phyloP scores from a whole-genome alignment of 2,113 vertebrate species.

The Solea solea region DNA sequence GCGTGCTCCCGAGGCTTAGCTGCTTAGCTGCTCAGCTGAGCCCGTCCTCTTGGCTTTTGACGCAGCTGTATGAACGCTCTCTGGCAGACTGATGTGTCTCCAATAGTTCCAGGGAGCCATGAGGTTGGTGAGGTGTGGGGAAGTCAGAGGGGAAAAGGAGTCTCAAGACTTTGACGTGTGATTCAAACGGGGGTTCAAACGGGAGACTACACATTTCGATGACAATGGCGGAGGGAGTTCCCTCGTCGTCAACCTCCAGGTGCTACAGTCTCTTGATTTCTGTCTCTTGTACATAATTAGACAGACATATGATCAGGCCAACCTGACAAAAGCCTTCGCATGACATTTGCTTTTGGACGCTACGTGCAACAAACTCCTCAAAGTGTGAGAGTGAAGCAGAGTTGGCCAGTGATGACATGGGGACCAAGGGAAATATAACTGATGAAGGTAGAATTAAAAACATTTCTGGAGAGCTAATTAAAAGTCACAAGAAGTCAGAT shows the following conservation, averaged over 20 bases:
- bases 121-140: slow-evolving; percentile 25
- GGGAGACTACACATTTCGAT: slow-evolving; percentile 17
- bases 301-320: slow-evolving; percentile 53
- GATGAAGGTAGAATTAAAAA: slow-evolving; percentile 43
- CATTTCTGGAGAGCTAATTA: slow-evolving; percentile 51
- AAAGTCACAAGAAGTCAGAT: slow-evolving; percentile 31
- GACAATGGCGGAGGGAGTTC: slow-evolving; percentile 18
- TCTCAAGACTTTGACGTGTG: slow-evolving; percentile 37
- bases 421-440: slow-evolving; percentile 28
- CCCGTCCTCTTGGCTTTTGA: slow-evolving; percentile 50
- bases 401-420: slow-evolving; percentile 17
- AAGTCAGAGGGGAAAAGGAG: slow-evolving; percentile 17
- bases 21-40: slow-evolving; percentile 54
- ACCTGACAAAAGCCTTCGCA: slow-evolving; percentile 50
- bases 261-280: slow-evolving; percentile 48
- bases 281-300: slow-evolving; percentile 62
- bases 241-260: slow-evolving; percentile 42
- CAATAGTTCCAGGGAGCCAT: slow-evolving; percentile 27
- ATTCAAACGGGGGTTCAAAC: slow-evolving; percentile 32
- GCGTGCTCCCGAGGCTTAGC: slow-evolving; percentile 38
- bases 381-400: slow-evolving; percentile 41
- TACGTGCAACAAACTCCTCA: slow-evolving; percentile 58
- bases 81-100: slow-evolving; percentile 47
- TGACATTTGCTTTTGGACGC: slow-evolving; percentile 52
- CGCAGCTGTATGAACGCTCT: slow-evolving; percentile 21